Conservation (phyloP, 2,113 vertebrate genomes). For the Barbus barbus region DNA sequence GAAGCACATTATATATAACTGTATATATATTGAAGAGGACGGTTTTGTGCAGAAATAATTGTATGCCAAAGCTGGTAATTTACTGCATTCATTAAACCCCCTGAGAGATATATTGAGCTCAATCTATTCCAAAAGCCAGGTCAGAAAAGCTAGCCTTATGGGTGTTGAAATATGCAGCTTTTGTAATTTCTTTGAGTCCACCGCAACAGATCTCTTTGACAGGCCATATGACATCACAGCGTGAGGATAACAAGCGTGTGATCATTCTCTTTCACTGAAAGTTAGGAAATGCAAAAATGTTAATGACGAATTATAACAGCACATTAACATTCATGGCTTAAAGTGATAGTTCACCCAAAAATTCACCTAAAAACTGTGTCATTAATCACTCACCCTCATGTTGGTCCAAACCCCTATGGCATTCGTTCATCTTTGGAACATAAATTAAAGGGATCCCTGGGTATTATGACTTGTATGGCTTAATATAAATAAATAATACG, state of each 20-base stretch:
- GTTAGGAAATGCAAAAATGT: not conserved
- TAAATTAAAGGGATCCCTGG: too few species aligned
- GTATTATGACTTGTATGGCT: too few species aligned
- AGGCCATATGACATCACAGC: not conserved
- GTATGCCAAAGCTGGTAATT: not conserved
- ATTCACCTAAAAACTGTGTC: too few species aligned
- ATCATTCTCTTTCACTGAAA: not conserved
- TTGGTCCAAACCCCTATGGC: too few species aligned
- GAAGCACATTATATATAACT: too few species aligned
- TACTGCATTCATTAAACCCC: too few species aligned
- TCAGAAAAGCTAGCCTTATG: not conserved
- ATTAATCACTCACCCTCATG: too few species aligned
- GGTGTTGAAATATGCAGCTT: not conserved
- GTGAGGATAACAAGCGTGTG: not conserved
- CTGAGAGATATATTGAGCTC: not conserved
- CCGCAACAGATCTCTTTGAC: not conserved
- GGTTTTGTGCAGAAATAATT: not conserved
- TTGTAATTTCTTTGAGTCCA: not conserved
- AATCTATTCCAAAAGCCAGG: not conserved
- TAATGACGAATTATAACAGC: not conserved
- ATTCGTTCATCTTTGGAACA: too few species aligned
- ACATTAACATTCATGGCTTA: not conserved
- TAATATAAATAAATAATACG: too few species aligned
- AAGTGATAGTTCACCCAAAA: too few species aligned
- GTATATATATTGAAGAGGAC: not conserved